Evolutionary conservation across 2,888 invertebrate species (phyloP), one percentile per base, ranked within the genome.

Genomic region (Drosophila longiperda): DNA sequence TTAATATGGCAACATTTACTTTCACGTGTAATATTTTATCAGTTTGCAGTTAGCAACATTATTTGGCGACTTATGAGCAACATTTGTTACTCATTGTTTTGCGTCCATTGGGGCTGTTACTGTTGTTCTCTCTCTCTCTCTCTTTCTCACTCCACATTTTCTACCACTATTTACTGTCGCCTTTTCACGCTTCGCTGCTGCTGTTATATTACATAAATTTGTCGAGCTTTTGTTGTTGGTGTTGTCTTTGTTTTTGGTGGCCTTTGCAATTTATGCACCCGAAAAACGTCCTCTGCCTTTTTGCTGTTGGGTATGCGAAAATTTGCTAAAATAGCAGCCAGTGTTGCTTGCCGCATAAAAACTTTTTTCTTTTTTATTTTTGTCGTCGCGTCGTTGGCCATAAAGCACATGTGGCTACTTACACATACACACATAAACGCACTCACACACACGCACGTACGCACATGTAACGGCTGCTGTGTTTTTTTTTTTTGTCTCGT

Each of bases 261-360:
- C 69, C 71, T 84, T 80, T 81, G 73, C 86, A 80, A 88, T 90
- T 90, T 83, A 83, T 90, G 90, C 80, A 74, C 80, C 80, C 77
- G 73, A 89, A 89, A 80, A 89, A 80, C 76, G 75, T 82, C 77
- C 75, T 65, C 68, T 69, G 72, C 64, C 73, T 70, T 78, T 78
- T 55, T 55, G 38, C 38, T 38, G 55, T 55, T 87, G 77, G 75
- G 75, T 79, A 72, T 69, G 83, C 77, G 87, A 87, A 90, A 87
- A 87, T 87, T 87, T 90, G 90, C 76, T 86, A 86, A 87, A 90
- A 84, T 87, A 87, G 75, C 90, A 82, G 54, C 54, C 75, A 70
- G 60, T 67, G 62, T 61, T 72, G 73, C 58, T 61, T 72, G 75
- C 67, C 68, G 68, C 76, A 82, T 70, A 68, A 62, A 64, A 79